Evolutionary conservation across 2,113 vertebrate species (phyloP).

Genomic region (Ifrita kowaldi): DNA sequence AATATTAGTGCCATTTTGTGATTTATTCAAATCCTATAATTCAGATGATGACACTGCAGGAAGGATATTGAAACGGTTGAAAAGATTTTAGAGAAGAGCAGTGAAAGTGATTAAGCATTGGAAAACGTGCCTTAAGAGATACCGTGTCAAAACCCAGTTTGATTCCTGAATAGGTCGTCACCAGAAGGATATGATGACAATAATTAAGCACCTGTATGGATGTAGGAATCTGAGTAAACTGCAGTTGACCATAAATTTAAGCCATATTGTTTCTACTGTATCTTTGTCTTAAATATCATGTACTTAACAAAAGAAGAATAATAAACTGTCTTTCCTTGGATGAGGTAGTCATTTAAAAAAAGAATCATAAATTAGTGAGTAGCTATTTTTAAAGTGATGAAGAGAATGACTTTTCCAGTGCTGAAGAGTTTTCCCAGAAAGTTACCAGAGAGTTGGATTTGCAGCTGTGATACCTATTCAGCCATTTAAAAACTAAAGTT

Average conservation of each 20-base stretch:
- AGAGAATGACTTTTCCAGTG: fast-evolving
- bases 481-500: not conserved
- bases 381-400: not conserved
- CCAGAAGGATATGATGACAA: not conserved
- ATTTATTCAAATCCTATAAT: not conserved
- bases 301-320: not conserved
- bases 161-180: not conserved
- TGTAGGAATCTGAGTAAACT: not conserved
- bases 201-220: not conserved
- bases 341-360: not conserved
- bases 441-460: not conserved
- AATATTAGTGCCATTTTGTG: not conserved
- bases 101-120: not conserved
- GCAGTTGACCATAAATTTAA: not conserved
- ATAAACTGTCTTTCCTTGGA: not conserved
- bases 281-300: not conserved
- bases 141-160: not conserved
- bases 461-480: not conserved
- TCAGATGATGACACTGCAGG: not conserved
- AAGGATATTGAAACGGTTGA: not conserved
- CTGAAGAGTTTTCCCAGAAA: not conserved
- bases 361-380: not conserved
- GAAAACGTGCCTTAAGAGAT: not conserved
- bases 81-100: not conserved
- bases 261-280: not conserved